Evolutionary conservation across 2,113 vertebrate genomes (phyloP).

Genomic region (Neolamprologus longior): DNA sequence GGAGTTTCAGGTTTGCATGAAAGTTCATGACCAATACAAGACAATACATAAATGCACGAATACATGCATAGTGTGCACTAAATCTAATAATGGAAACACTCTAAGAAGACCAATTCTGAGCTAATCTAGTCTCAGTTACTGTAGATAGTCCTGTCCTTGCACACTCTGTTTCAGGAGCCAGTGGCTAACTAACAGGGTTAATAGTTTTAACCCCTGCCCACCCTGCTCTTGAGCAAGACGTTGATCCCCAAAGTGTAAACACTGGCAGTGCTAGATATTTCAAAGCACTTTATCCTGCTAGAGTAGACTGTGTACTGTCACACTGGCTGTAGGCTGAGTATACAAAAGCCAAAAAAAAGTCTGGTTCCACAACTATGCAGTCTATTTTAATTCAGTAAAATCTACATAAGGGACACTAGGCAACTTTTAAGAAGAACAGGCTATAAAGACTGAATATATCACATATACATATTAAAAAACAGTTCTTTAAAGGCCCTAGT

Average conservation of each 20-base stretch:
- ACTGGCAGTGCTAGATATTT: background rate
- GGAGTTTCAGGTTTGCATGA: background rate
- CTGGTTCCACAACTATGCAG: background rate
- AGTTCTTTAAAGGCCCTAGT: background rate
- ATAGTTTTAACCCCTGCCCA: background rate
- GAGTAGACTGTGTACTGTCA: background rate
- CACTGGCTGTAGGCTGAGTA: background rate
- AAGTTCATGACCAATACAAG: background rate
- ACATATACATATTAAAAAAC: background rate
- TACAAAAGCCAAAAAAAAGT: background rate
- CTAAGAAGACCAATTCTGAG: background rate
- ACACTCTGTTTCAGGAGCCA: background rate
- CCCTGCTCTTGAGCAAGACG: background rate
- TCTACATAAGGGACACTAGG: background rate
- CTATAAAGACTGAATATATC: background rate
- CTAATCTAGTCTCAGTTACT: background rate
- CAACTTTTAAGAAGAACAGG: rapidly evolving
- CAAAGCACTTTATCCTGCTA: background rate
- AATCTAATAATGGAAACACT: background rate
- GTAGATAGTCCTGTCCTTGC: background rate
- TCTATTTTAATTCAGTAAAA: background rate
- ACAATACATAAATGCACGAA: rapidly evolving
- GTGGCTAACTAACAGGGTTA: background rate
- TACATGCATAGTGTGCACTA: background rate
- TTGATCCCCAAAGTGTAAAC: background rate